These are phyloP conservation scores for Phaethornis superciliosus DNA, from an alignment of 2,113 vertebrate species.

Conservation along the genomic window DNA sequence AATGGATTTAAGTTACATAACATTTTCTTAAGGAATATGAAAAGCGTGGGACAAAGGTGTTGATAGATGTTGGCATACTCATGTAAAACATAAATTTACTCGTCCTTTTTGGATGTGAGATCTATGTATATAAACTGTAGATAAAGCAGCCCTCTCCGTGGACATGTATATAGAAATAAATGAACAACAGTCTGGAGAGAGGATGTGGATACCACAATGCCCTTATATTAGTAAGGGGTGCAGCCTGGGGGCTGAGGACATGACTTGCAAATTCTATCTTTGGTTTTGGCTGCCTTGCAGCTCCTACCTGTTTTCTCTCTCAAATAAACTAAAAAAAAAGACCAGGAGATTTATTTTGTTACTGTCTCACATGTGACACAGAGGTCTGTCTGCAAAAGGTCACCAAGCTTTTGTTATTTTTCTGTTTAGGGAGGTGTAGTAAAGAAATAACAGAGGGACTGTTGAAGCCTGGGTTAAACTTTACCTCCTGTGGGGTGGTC, in stretches of 20 bases:
- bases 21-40: not conserved
- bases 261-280: not conserved
- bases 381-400: not conserved
- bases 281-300: not conserved
- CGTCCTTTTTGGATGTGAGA: not conserved
- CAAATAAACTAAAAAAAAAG: not conserved
- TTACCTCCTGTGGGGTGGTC: not conserved
- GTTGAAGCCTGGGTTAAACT: not conserved
- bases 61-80: not conserved
- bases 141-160: not conserved
- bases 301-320: not conserved
- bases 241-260: not conserved
- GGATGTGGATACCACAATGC: too few species aligned
- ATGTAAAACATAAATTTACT: not conserved
- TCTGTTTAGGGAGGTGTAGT: not conserved
- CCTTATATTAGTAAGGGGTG: rapidly evolving
- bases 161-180: not conserved
- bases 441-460: not conserved
- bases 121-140: not conserved
- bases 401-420: not conserved
- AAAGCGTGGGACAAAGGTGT: not conserved
- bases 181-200: not conserved
- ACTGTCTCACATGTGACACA: rapidly evolving
- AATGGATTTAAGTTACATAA: not conserved
- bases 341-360: not conserved